Conservation (phyloP, 2,113 vertebrate genomes). For the Cepphus grylle region DNA sequence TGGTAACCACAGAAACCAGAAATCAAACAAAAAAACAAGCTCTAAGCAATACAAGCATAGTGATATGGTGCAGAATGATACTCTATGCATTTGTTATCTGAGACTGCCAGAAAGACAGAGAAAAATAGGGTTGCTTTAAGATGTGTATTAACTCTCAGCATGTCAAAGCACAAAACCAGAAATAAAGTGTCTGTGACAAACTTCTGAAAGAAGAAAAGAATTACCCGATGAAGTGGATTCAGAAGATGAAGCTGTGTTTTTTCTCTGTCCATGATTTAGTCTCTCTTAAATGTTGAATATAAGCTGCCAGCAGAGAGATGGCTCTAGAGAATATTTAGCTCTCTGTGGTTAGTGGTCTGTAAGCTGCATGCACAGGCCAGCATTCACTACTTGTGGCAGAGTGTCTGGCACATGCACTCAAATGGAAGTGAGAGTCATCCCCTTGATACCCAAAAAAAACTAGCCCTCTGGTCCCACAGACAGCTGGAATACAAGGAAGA, state of each 20-base stretch:
- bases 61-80: background rate
- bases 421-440: background rate
- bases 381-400: background rate
- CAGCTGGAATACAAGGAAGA: background rate
- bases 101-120: background rate
- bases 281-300: background rate
- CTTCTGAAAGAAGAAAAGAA: background rate
- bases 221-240: background rate
- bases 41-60: background rate
- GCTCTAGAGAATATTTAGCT: background rate
- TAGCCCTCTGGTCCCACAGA: background rate
- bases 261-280: background rate
- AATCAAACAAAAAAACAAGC: background rate
- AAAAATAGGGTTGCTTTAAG: background rate
- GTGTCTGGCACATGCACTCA: background rate
- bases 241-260: background rate
- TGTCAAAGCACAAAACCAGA: background rate
- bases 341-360: background rate
- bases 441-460: background rate
- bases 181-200: background rate
- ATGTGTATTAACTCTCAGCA: background rate
- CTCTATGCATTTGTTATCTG: background rate
- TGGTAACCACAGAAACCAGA: slow-evolving; percentile 12
- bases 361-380: background rate
- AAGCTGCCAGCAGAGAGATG: background rate